Evolutionary conservation across 2,888 invertebrate genomes (phyloP), one percentile per base, ranked within the genome.

Genomic region (Hyposoter dolosus): DNA sequence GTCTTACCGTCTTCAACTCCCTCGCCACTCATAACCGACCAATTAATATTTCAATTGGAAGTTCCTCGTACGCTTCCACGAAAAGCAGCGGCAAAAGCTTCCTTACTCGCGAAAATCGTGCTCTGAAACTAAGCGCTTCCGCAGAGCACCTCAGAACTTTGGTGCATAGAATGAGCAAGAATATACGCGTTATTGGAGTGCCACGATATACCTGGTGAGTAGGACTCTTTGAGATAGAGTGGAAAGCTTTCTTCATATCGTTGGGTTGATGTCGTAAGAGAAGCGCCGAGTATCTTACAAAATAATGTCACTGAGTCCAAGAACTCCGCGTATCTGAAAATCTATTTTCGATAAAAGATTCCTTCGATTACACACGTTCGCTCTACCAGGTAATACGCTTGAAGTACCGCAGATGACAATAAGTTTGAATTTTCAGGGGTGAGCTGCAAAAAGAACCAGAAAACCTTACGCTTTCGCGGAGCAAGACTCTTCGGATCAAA

Each of bases 1-100:
- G 85, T 85, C 80, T 71, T 74, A 74, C 65, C 56, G 75, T 75
- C 72, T 23, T 68, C 45, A 53, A 53, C 65, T 72, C 80, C 56
- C 77, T 82, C 63, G 43, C 74, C 80, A 84, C 86, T 88, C 83
- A 87, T 80, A 83, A 77, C 80, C 66, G 88, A 88, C 90, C 92
- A 93, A 93, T 93, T 93, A 93, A 92, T 92, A 92, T 92, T 93
- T 92, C 92, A 91, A 91, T 92, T 89, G 87, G 87, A 92, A 92
- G 88, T 92, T 92, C 88, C 23, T 53, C 81, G 80, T 83, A 17
- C 50, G 80, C 72, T 77, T 66, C 19, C 40, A 19, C 72, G 76
- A 63, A 79, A 79, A 53, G 75, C 75, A 53, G 75, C 75, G 53
- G 75, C 40, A 53, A 53, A 63, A 75, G 63, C 43, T 56, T 63